Conservation (phyloP, 2,888 invertebrate species). For the Cephus spinipes region DNA sequence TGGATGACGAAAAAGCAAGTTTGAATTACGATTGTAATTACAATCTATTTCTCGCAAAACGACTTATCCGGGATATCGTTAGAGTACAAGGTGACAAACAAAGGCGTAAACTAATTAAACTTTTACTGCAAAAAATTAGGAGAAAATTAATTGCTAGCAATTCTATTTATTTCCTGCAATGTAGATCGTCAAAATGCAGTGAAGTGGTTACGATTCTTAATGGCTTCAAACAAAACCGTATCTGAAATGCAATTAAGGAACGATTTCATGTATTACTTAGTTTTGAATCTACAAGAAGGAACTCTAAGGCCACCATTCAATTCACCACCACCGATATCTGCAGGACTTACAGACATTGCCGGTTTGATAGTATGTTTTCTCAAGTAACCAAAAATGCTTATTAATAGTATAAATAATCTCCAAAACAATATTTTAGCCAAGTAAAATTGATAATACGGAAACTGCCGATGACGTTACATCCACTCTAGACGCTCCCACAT, state of each 20-base stretch:
- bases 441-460: constrained; percentile 30
- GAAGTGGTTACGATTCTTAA: constrained; percentile 69
- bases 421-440: constrained; percentile 25
- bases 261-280: constrained; percentile 69
- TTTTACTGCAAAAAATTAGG: constrained; percentile 2
- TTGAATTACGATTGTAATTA: constrained; percentile 69
- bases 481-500: constrained; percentile 14
- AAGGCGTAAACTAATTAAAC: neutral
- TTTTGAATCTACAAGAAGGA: constrained; percentile 50
- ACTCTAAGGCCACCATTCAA: constrained; percentile 35
- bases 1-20: constrained; percentile 38
- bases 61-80: constrained; percentile 64
- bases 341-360: constrained; percentile 52
- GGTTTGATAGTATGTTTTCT: constrained; percentile 63
- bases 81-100: constrained; percentile 47
- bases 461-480: constrained; percentile 28
- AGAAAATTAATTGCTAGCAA: neutral
- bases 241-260: constrained; percentile 70
- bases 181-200: constrained; percentile 67
- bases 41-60: constrained; percentile 68
- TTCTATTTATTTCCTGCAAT: constrained; percentile 8
- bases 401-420: neutral
- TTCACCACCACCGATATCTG: constrained; percentile 26
- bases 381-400: neutral
- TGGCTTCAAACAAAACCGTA: constrained; percentile 64